Percentiles rank a stretch among this genome's conserved stretches.
Evolutionary conservation across 2,797 vertebrate species (phyloP).

Genomic region (Xerus rutilus): DNA sequence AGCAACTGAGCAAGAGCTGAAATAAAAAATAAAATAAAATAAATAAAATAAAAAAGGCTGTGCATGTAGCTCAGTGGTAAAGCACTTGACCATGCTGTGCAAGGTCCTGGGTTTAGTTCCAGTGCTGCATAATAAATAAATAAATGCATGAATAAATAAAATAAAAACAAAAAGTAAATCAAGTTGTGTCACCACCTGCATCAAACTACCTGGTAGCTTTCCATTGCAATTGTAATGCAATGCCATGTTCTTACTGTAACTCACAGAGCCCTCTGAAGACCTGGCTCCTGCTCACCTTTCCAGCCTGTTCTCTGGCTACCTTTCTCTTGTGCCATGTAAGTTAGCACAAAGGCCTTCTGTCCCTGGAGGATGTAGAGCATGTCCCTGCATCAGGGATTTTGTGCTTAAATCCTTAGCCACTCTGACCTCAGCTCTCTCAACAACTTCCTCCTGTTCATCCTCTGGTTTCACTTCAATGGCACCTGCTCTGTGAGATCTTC

Average conservation of each 20-base stretch:
- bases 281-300: neutral
- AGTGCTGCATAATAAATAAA: neutral
- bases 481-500: neutral
- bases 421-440: conserved; percentile 11
- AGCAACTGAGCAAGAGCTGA: neutral
- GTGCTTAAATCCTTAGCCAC: neutral
- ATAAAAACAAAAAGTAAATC: neutral
- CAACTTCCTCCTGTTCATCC: neutral
- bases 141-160: too few relatives aligned
- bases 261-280: neutral
- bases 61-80: neutral
- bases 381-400: neutral
- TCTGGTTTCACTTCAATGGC: neutral
- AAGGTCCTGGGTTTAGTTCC: neutral
- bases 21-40: neutral
- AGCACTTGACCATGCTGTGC: neutral
- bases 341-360: neutral
- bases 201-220: neutral
- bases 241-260: neutral
- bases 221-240: neutral
- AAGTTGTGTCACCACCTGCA: neutral
- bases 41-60: neutral
- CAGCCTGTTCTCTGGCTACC: neutral
- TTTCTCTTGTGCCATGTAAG: neutral
- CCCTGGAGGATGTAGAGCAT: neutral